Percentiles rank a stretch among this genome's conserved stretches.
Conservation (phyloP, 2,888 invertebrate species). For the Parnassius mnemosyne region DNA sequence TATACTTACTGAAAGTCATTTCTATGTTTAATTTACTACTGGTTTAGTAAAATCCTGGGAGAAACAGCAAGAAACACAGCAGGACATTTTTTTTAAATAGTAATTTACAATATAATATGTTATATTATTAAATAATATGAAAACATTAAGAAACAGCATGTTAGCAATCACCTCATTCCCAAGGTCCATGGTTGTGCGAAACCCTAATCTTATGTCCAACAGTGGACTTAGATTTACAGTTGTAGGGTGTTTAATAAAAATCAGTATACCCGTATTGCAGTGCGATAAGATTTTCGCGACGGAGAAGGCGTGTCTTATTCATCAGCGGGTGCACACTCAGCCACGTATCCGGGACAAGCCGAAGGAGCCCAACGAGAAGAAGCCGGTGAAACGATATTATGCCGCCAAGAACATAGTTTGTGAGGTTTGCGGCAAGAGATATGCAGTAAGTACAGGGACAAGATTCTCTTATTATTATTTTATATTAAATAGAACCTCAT, state of each 20-base stretch:
- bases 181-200: too few relatives aligned
- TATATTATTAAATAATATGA: too few relatives aligned
- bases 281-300: constrained; percentile 35
- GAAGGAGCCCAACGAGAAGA: constrained; percentile 19
- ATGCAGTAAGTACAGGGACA: constrained; percentile 37
- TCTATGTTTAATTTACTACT: too few relatives aligned
- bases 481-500: background rate
- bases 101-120: too few relatives aligned
- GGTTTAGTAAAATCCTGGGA: too few relatives aligned
- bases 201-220: too few relatives aligned
- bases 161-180: too few relatives aligned
- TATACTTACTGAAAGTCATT: too few relatives aligned
- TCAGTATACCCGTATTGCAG: constrained; percentile 27
- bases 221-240: too few relatives aligned
- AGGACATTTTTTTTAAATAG: too few relatives aligned
- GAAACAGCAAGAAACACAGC: too few relatives aligned
- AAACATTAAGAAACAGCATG: too few relatives aligned
- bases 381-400: constrained; percentile 28
- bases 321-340: constrained; percentile 32
- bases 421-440: constrained; percentile 58
- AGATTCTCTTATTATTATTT: background rate
- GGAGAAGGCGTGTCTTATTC: constrained; percentile 34
- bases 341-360: constrained; percentile 20
- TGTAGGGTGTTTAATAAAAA: background rate
- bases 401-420: constrained; percentile 45